Evolutionary conservation across 35 echinoderm and acorn worm species (phyloP), one percentile per base, ranked within the genome.

Genomic region (Apostichopus parvimensis): DNA sequence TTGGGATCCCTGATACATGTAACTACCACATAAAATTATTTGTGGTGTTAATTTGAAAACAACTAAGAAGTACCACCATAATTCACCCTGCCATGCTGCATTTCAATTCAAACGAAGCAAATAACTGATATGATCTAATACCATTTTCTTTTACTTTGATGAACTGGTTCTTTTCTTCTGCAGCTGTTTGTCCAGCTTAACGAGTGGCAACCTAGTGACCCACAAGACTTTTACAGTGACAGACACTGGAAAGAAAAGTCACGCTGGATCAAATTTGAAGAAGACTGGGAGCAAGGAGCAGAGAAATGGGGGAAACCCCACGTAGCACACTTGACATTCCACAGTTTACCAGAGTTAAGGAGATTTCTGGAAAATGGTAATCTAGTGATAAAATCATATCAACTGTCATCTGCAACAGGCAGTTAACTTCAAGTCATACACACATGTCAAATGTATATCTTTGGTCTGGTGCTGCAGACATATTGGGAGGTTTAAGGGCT

Each of bases 191-290:
- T 97, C 62, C 93, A 97, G 87, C 87, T 97, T 17, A 92, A 97
- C 78, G 93, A 93, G 58, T 92, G 93, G 79, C 83, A 94, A 79
- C 87, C 83, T 10, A 90, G 86, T 58, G 93, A 92, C 18, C 21
- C 92, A 21, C 91, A 91, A 57, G 91, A 93, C 52, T 93, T 89
- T 53, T 89, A 90, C 22, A 84, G 86, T 5, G 87, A 93, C 56
- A 90, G 89, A 59, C 87, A 93, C 57, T 95, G 94, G 94, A 95
- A 95, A 72, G 94, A 95, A 84, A 95, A 91, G 80, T 90, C 91
- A n/a, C 92, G 94, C 45, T 95, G 94, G 94, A 97, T 97, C 82
- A 97, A 97, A 83, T 97, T 97, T 93, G 95, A 97, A 79, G 95
- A 97, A 53, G 91, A 97, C 55, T 94, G 95, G 79, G 95, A 97